Percentiles rank a stretch among this genome's conserved stretches.
Conservation (phyloP, 2,113 vertebrate genomes). For the Chamaea fasciata region DNA sequence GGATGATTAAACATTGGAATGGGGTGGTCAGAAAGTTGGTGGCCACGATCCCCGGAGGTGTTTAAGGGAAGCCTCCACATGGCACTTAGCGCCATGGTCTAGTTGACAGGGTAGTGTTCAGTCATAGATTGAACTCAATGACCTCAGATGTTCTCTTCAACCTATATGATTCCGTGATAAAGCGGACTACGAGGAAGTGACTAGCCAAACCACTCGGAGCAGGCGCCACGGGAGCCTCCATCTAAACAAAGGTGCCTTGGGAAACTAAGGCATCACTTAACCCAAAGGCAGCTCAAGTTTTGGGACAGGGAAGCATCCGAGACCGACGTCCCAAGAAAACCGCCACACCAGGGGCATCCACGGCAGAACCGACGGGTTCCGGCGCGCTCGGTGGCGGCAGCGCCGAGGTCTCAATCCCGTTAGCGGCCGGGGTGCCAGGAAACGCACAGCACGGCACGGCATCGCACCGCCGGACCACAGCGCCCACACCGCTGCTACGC, state of each 20-base stretch:
- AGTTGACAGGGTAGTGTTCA: no score
- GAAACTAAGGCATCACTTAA: not conserved
- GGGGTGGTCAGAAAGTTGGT: no score
- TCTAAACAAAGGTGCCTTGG: not conserved
- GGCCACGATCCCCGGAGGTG: accelerated
- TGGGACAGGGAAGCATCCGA: not conserved
- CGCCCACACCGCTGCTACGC: not conserved
- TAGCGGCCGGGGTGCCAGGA: not conserved
- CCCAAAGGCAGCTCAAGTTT: not conserved
- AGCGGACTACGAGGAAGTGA: accelerated
- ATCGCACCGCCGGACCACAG: no score
- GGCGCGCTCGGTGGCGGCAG: no score
- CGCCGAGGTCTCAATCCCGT: not conserved
- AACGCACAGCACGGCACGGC: accelerated
- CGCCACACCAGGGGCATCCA: not conserved
- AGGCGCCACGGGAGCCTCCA: not conserved
- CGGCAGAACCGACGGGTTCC: no score
- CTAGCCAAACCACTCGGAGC: not conserved
- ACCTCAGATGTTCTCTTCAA: not conserved
- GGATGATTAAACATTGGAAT: not conserved
- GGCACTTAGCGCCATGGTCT: not conserved
- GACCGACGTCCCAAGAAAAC: not conserved
- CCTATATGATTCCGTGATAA: accelerated
- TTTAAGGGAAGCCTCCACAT: not conserved
- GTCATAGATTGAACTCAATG: not conserved